phyloP scores from a whole-genome alignment of 2,888 invertebrate genomes.

The Spilarctia lutea region DNA sequence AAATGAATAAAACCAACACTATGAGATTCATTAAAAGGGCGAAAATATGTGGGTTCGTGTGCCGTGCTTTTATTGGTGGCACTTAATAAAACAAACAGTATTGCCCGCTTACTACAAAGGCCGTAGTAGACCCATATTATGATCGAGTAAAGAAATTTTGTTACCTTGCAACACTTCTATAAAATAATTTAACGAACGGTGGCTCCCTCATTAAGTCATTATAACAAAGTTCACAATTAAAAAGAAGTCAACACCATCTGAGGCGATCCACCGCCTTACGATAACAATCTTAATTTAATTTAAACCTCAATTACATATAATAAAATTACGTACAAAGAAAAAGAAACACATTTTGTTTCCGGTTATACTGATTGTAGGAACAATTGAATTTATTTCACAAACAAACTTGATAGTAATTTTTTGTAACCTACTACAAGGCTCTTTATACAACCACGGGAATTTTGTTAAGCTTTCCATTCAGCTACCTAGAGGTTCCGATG shows the following conservation, averaged over 20 bases:
- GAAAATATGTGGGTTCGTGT: constrained; percentile 46
- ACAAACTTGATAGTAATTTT: constrained; percentile 28
- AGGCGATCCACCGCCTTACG: constrained; percentile 60
- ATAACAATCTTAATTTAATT: constrained; percentile 63
- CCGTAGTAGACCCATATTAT: constrained; percentile 55
- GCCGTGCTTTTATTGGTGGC: constrained; percentile 47
- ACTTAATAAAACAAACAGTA: constrained; percentile 63
- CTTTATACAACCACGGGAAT: not conserved
- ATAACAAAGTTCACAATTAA: constrained; percentile 74
- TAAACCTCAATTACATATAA: constrained; percentile 58
- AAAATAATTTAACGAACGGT: constrained; percentile 68
- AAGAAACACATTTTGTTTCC: constrained; percentile 28
- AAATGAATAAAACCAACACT: constrained; percentile 40
- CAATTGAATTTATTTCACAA: constrained; percentile 47
- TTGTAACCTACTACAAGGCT: constrained; percentile 16
- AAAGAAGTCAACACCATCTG: constrained; percentile 74
- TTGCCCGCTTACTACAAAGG: constrained; percentile 52
- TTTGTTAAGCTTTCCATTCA: not conserved
- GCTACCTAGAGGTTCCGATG: not conserved
- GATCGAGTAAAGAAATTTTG: constrained; percentile 62
- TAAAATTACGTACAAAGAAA: constrained; percentile 44
- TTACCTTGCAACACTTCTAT: constrained; percentile 63
- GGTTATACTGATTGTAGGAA: constrained; percentile 32
- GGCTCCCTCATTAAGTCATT: constrained; percentile 71
- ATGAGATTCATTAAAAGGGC: constrained; percentile 39